Percentiles rank a stretch among this genome's conserved stretches.
phyloP scores from a whole-genome alignment of 1,140 invertebrate species.

The Caenorhabditis tropicalis region DNA sequence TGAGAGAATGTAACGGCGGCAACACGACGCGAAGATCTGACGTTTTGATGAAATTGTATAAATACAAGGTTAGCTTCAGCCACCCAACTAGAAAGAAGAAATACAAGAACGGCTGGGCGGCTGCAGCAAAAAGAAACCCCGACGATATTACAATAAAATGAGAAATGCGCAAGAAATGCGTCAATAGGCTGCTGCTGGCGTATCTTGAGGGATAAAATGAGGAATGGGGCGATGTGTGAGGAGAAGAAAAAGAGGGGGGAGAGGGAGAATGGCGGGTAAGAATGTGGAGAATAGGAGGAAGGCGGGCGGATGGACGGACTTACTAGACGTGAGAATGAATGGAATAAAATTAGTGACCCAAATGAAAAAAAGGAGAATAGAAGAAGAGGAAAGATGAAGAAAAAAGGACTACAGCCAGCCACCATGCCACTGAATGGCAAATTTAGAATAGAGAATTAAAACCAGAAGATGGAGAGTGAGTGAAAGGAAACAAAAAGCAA shows the following conservation, averaged over 20 bases:
- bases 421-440: neutral
- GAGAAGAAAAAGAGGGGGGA: neutral
- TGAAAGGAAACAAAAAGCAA: neutral
- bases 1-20: too few species aligned
- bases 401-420: neutral
- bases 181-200: neutral
- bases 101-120: neutral
- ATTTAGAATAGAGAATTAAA: neutral
- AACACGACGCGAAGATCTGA: neutral
- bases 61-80: neutral
- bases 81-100: neutral
- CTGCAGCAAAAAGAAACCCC: neutral
- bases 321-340: slow-evolving; percentile 30
- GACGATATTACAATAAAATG: neutral
- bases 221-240: neutral
- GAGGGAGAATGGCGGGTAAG: neutral
- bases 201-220: neutral
- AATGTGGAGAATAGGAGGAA: neutral
- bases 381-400: neutral
- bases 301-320: neutral
- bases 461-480: neutral
- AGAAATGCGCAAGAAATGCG: neutral
- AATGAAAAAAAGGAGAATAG: slow-evolving; percentile 7
- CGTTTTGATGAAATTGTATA: neutral
- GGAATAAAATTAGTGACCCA: slow-evolving; percentile 29